A percentile compares a stretch with the other conserved stretches of the same genome.
Conservation (phyloP, 2,888 invertebrate species). For the Alviniconcha strummeri region DNA sequence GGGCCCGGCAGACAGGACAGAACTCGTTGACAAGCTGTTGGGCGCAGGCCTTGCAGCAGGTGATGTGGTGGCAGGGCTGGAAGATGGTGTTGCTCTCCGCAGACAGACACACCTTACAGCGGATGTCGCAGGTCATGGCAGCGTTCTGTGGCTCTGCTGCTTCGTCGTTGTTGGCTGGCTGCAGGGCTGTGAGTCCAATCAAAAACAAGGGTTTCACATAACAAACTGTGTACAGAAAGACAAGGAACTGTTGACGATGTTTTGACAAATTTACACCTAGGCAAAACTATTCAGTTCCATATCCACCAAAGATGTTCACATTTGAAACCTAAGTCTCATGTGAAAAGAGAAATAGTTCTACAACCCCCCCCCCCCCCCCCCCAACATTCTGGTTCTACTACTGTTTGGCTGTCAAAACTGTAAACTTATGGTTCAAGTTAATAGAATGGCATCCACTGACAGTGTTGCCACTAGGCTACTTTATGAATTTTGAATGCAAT, state of each 20-base stretch:
- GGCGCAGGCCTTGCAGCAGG: background rate
- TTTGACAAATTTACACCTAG: too few species aligned
- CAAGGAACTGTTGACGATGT: background rate
- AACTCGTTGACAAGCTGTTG: background rate
- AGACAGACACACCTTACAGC: constrained; percentile 12
- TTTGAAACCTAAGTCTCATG: too few species aligned
- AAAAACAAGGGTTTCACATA: background rate
- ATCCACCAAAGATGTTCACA: too few species aligned
- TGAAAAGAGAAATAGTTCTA: too few species aligned
- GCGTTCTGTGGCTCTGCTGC: background rate
- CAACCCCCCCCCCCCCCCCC: too few species aligned
- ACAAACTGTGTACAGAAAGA: background rate
- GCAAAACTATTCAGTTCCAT: too few species aligned
- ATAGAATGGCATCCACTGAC: too few species aligned
- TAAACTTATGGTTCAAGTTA: too few species aligned
- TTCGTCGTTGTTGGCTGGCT: background rate
- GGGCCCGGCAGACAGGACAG: background rate
- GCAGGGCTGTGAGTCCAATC: background rate
- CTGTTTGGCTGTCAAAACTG: too few species aligned
- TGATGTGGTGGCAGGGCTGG: constrained; percentile 5
- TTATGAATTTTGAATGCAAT: too few species aligned
- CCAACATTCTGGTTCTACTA: too few species aligned
- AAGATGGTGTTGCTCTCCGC: constrained; percentile 11
- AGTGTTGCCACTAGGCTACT: too few species aligned
- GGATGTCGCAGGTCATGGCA: constrained; percentile 1